Conservation (phyloP, 2,888 invertebrate species). For the Koerneria pararmatus region DNA sequence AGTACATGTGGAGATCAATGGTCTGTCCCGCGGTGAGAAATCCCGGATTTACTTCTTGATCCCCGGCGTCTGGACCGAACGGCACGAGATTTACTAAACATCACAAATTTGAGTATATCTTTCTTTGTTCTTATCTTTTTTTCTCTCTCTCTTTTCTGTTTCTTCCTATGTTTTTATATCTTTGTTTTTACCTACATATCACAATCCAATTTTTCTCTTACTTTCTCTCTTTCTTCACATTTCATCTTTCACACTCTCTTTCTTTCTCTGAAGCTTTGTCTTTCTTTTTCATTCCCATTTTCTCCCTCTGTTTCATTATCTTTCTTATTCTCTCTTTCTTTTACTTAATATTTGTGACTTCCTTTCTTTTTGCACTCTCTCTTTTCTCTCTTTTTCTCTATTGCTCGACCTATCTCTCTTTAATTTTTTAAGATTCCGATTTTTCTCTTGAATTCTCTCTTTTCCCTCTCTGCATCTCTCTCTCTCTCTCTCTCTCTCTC, state of each 20-base stretch:
- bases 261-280: not conserved
- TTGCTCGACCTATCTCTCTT: not conserved
- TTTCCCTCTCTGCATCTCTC: not conserved
- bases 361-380: not conserved
- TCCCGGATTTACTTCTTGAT: constrained; percentile 47
- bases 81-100: constrained; percentile 50
- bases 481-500: constrained; percentile 3
- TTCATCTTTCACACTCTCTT: not conserved
- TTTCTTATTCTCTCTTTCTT: not conserved
- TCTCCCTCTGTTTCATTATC: not conserved
- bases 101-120: not conserved
- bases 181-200: no score
- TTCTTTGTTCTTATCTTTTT: not conserved
- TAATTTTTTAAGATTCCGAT: not conserved
- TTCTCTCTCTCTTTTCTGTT: no score
- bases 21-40: constrained; percentile 56
- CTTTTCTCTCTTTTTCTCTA: not conserved
- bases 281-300: not conserved
- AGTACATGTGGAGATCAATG: constrained; percentile 56
- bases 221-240: not conserved
- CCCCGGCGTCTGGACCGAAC: constrained; percentile 56
- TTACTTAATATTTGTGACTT: not conserved
- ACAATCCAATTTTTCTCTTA: not conserved
- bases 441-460: not conserved
- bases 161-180: no score